Conservation (phyloP, 2,113 vertebrate genomes). For the Tenebrosternarchus preto region DNA sequence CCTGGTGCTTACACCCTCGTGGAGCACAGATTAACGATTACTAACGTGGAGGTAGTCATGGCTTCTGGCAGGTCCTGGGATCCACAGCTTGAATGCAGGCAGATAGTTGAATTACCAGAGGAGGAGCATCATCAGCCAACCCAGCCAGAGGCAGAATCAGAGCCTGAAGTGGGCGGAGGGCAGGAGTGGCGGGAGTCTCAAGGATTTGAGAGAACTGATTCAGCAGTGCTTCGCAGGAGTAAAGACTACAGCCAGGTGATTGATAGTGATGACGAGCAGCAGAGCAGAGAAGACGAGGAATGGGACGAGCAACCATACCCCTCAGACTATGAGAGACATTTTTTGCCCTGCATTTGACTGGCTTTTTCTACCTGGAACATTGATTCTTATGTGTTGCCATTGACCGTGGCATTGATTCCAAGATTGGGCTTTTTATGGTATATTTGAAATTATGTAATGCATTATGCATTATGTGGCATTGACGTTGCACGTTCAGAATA, state of each 20-base stretch:
- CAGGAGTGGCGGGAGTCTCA: not conserved
- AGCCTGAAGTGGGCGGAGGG: not conserved
- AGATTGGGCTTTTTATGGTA: not conserved
- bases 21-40: not conserved
- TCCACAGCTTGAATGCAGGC: not conserved
- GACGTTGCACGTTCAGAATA: too few relatives aligned
- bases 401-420: not conserved
- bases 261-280: constrained; percentile 45
- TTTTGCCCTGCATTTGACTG: constrained; percentile 26
- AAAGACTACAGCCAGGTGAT: constrained; percentile 50
- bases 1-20: not conserved
- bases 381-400: not conserved
- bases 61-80: not conserved
- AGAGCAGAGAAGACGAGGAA: constrained; percentile 16
- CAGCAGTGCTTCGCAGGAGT: not conserved
- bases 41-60: not conserved
- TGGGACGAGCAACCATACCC: not conserved
- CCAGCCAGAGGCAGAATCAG: not conserved
- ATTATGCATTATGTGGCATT: too few relatives aligned
- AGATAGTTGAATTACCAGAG: not conserved
- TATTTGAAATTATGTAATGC: not conserved
- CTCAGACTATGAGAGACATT: constrained; percentile 54
- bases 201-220: not conserved
- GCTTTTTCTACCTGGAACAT: not conserved
- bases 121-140: not conserved